Evolutionary conservation across 1,140 invertebrate genomes (phyloP).

Genomic region (Habropoda laboriosa): DNA sequence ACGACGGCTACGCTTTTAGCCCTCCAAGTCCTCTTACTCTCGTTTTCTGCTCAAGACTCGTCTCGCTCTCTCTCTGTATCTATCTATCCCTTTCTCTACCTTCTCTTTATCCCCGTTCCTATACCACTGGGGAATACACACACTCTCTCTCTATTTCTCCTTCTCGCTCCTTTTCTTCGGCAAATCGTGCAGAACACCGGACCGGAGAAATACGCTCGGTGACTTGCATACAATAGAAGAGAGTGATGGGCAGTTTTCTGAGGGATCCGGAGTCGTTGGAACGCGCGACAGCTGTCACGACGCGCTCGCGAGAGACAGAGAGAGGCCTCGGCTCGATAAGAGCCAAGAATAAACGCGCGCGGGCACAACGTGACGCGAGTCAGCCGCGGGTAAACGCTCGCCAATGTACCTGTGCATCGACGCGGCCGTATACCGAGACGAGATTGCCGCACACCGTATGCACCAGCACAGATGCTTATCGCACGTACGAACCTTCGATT

Average conservation of each 20-base stretch:
- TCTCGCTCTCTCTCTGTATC: not conserved
- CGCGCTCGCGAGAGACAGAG: not conserved
- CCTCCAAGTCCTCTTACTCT: slow-evolving; percentile 33
- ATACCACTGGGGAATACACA: not conserved
- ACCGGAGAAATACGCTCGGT: slow-evolving; percentile 47
- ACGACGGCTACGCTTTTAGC: slow-evolving; percentile 35
- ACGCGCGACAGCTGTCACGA: slow-evolving; percentile 58
- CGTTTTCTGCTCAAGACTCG: slow-evolving; percentile 4
- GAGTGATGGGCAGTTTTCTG: slow-evolving; percentile 62
- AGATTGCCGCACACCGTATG: not conserved
- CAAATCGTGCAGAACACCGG: slow-evolving; percentile 31
- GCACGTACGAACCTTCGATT: not conserved
- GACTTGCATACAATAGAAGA: slow-evolving; percentile 64
- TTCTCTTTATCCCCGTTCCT: not conserved
- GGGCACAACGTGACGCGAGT: not conserved
- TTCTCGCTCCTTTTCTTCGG: slow-evolving; percentile 12
- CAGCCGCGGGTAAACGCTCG: slow-evolving; percentile 22
- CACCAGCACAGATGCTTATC: not conserved
- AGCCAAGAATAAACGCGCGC: slow-evolving; percentile 42
- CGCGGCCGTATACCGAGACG: not conserved
- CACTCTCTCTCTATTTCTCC: not conserved
- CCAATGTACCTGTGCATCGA: slow-evolving; percentile 38
- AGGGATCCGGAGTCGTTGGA: slow-evolving; percentile 47
- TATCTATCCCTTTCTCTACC: no score
- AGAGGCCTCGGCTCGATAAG: slow-evolving; percentile 41